Conservation (phyloP, 2,888 invertebrate species). For the Idaea dimidiata region DNA sequence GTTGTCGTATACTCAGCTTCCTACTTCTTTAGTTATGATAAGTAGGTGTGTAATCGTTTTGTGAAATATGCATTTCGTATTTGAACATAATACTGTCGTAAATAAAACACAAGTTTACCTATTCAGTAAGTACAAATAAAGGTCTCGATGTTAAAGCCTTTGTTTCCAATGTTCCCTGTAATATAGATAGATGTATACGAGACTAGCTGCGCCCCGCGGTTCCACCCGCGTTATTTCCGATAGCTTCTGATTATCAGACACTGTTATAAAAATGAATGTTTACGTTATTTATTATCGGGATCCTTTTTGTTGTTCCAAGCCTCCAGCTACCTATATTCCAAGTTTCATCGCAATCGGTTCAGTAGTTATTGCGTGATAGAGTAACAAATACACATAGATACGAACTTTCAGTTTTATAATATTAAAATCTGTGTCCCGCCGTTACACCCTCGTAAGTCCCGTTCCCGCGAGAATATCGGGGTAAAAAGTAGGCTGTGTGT, state of each 20-base stretch:
- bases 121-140: not conserved
- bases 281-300: not conserved
- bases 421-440: no score
- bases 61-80: not conserved
- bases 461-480: no score
- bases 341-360: no score
- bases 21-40: not conserved
- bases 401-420: no score
- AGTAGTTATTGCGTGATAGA: no score
- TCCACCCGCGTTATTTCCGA: no score
- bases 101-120: not conserved
- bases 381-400: no score
- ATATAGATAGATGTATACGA: not conserved
- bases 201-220: no score
- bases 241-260: not conserved
- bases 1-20: not conserved
- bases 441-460: no score
- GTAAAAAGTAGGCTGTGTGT: no score
- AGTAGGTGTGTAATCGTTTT: not conserved
- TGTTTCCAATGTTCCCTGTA: conserved; percentile 1
- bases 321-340: no score
- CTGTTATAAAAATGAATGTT: conserved; percentile 6
- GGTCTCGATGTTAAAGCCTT: conserved; percentile 1
- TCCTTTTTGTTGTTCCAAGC: no score
- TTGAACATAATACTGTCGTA: not conserved